phyloP scores from a whole-genome alignment of 2,888 invertebrate species.

The Galerucella pusilla region DNA sequence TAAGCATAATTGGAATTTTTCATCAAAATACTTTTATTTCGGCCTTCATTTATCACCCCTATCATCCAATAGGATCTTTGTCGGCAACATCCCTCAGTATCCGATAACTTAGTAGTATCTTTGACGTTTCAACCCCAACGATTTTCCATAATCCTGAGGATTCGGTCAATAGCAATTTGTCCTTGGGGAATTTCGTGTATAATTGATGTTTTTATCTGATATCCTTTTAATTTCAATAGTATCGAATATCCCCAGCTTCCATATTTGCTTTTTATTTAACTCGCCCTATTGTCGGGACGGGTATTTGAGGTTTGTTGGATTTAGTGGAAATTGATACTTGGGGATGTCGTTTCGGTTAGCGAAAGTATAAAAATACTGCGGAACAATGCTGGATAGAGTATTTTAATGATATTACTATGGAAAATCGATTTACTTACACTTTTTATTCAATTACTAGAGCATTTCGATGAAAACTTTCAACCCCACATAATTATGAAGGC shows the following conservation, averaged over 20 bases:
- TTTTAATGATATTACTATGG: no score
- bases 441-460: no score
- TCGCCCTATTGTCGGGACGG: neutral
- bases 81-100: constrained; percentile 39
- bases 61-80: constrained; percentile 44
- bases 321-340: neutral
- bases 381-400: no score
- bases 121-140: constrained; percentile 50
- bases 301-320: neutral
- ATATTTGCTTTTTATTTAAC: constrained; percentile 30
- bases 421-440: no score
- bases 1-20: neutral
- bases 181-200: constrained; percentile 54
- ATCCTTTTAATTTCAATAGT: constrained; percentile 47
- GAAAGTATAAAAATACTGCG: no score
- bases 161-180: constrained; percentile 61
- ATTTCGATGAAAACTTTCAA: no score
- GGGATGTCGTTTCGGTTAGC: no score
- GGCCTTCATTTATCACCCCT: constrained; percentile 24
- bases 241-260: constrained; percentile 29
- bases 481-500: no score
- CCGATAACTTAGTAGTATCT: constrained; percentile 44
- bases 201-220: constrained; percentile 59
- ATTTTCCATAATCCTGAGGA: constrained; percentile 60
- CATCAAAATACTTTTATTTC: neutral